Conservation (phyloP, 1,140 invertebrate species). For the Papilio polytes region DNA sequence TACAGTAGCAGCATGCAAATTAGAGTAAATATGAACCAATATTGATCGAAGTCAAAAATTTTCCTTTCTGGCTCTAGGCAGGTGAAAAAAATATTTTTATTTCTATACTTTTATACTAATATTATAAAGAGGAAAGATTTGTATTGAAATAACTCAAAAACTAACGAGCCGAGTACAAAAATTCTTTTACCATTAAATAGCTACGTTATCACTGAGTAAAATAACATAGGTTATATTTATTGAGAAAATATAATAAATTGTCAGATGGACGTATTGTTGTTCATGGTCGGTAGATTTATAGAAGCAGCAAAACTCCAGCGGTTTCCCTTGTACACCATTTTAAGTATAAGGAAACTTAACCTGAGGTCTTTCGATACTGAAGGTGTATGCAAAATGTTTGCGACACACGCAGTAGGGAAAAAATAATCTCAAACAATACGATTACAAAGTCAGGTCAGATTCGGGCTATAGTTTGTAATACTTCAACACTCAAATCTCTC, state of each 20-base stretch:
- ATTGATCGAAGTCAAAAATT: no score
- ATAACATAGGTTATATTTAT: background rate
- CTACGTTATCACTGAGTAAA: no score
- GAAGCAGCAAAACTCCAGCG: background rate
- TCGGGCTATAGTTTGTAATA: constrained; percentile 8
- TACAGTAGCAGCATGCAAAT: no score
- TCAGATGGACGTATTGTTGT: constrained; percentile 7
- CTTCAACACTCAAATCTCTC: background rate
- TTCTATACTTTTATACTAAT: no score
- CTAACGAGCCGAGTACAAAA: no score
- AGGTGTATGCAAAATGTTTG: background rate
- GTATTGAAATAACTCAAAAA: no score
- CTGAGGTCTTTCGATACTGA: background rate
- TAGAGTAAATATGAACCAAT: no score
- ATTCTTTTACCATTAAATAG: no score
- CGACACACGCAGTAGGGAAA: background rate
- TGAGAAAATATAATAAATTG: background rate
- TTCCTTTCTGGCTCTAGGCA: no score
- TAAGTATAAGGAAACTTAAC: constrained; percentile 16
- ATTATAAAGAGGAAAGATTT: no score
- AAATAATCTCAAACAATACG: constrained; percentile 15
- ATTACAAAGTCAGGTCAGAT: constrained; percentile 7
- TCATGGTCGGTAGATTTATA: background rate
- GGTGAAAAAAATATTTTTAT: no score
- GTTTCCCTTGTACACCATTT: constrained; percentile 15